Evolutionary conservation across 2,113 vertebrate genomes (phyloP).

Genomic region (Entelurus aequoreus): DNA sequence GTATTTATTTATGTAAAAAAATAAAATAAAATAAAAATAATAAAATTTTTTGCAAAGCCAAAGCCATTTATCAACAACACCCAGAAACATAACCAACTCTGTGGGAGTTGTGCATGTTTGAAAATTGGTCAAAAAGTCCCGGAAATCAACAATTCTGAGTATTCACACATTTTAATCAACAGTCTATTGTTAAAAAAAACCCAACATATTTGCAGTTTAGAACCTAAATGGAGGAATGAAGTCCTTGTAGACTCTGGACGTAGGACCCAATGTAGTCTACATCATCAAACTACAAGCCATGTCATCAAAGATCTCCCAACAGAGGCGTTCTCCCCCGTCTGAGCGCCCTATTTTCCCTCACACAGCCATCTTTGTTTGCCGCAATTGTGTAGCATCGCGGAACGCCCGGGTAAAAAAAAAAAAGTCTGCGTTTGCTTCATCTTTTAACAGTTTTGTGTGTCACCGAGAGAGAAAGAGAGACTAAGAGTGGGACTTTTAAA

Average conservation of each 20-base stretch:
- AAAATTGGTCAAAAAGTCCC: no score
- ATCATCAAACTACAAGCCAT: constrained; percentile 62
- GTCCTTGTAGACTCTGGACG: constrained; percentile 58
- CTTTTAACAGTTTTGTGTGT: constrained; percentile 56
- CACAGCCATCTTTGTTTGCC: constrained; percentile 60
- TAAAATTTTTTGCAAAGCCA: no score
- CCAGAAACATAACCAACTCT: no score
- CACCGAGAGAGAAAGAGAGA: constrained; percentile 34
- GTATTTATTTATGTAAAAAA: no score
- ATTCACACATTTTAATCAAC: no score
- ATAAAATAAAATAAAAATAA: no score
- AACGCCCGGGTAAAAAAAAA: constrained; percentile 23
- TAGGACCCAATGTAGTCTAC: constrained; percentile 65
- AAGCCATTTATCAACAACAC: no score
- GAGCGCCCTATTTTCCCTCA: constrained; percentile 64
- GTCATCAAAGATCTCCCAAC: constrained; percentile 62
- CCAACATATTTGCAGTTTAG: not conserved
- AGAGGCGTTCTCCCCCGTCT: constrained; percentile 59
- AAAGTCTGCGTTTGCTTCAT: constrained; percentile 50
- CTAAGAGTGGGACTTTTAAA: constrained; percentile 54
- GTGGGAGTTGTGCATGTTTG: no score
- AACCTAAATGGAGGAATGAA: constrained; percentile 43
- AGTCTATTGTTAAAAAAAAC: no score
- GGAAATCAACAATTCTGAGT: no score
- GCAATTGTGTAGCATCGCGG: constrained; percentile 51